phyloP scores from a whole-genome alignment of 2,797 vertebrate species.

The Gymnothorax javanicus region DNA sequence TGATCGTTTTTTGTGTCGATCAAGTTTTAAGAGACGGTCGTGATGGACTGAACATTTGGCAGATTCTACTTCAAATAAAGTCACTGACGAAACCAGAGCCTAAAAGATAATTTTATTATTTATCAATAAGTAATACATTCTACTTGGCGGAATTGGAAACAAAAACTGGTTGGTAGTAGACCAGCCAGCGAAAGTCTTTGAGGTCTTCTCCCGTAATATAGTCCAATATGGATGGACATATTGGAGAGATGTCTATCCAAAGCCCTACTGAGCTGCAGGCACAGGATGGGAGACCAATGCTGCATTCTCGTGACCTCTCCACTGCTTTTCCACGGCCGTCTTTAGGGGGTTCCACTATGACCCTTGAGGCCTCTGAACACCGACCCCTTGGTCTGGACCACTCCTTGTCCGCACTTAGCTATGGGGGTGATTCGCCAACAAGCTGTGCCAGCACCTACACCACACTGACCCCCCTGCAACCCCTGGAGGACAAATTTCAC shows the following conservation, averaged over 20 bases:
- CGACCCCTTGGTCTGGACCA: constrained; percentile 74
- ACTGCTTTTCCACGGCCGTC: constrained; percentile 78
- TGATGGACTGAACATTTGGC: constrained; percentile 17
- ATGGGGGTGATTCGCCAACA: constrained; percentile 78
- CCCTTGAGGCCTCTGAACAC: constrained; percentile 74
- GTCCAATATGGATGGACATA: constrained; percentile 72
- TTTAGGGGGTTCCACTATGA: constrained; percentile 73
- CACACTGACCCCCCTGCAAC: constrained; percentile 81
- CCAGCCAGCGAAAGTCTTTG: constrained; percentile 24
- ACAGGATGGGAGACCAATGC: constrained; percentile 74
- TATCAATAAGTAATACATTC: constrained; percentile 73
- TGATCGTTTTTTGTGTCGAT: constrained; percentile 33
- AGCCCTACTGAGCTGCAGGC: constrained; percentile 76
- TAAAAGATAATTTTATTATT: constrained; percentile 63
- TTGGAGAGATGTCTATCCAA: constrained; percentile 80
- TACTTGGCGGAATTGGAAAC: constrained; percentile 61
- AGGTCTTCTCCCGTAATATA: constrained; percentile 26
- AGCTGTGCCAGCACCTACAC: constrained; percentile 79
- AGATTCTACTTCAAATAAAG: background rate
- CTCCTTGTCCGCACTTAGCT: constrained; percentile 77
- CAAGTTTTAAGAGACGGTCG: background rate
- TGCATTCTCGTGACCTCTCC: constrained; percentile 75
- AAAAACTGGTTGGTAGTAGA: constrained; percentile 44
- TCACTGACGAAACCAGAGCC: constrained; percentile 65
- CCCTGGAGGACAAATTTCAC: constrained; percentile 83